Evolutionary conservation across 1,140 invertebrate genomes (phyloP), one percentile per base, ranked within the genome.

Genomic region (Panulirus ornatus): DNA sequence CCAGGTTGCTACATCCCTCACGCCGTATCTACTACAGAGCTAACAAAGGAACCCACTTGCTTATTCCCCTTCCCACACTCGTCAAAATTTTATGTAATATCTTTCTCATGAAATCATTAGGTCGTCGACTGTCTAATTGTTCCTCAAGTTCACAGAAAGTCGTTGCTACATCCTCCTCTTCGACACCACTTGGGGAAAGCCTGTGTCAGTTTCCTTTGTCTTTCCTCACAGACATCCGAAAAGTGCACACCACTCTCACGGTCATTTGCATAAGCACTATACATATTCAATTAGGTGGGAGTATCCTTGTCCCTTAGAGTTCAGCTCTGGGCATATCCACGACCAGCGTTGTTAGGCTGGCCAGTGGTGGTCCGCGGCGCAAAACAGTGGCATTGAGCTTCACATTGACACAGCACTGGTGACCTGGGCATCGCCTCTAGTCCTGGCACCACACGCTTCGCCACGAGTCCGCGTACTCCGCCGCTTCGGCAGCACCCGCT

Each of bases 241-340:
- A n/a, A 66, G 58, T 27, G 58, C 58, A 66, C 58, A 66, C 58
- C 27, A 66, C 58, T 66, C 47, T 58, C 5, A 19, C 27, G 38
- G 78, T 81, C 78, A 81, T 81, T 81, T 81, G 36, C 78, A 81
- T 81, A 81, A 54, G 58, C 78, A 81, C 47, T 81, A 58, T 81
- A 81, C 78, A 81, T 81, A 81, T 58, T 81, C 78, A 81, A 81
- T 81, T 81, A 81, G 78, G 78, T 81, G 78, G 78, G 78, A 81
- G 78, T 81, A 54, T 81, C 34, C 78, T 81, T 81, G 78, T 81
- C 47, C 34, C 51, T 44, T 66, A 66, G 22, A 30, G 22, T 66
- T 66, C 22, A 66, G 58, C 27, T 66, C 22, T 66, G 58, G 58
- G n/a, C 58, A 66, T 66, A 30, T 66, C 58, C n/a, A 66, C 27